Evolutionary conservation across 1,140 invertebrate genomes (phyloP).

Genomic region (Atopsyche davidsoni): DNA sequence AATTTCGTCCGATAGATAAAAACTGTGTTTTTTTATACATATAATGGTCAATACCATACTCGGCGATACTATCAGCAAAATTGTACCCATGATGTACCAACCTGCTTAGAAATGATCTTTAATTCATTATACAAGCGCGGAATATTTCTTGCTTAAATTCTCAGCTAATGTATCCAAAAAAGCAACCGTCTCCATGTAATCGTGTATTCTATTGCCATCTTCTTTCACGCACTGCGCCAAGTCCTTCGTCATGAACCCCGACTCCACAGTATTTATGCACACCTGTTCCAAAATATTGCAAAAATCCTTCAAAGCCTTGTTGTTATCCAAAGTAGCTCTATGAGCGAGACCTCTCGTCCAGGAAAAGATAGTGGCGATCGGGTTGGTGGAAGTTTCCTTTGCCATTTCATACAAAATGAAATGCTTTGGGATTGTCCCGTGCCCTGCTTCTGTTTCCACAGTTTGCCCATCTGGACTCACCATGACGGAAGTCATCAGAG

Average conservation of each 20-base stretch:
- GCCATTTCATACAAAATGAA: slow-evolving; percentile 91
- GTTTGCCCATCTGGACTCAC: slow-evolving; percentile 95
- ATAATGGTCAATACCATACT: too few relatives aligned
- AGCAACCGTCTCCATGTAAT: slow-evolving; percentile 97
- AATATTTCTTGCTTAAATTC: slow-evolving; percentile 73
- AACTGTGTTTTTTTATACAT: too few relatives aligned
- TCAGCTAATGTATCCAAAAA: slow-evolving; percentile 95
- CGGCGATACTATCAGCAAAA: too few relatives aligned
- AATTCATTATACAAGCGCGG: slow-evolving; percentile 32
- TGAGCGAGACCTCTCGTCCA: slow-evolving; percentile 92
- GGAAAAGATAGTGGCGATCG: slow-evolving; percentile 98
- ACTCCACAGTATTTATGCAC: slow-evolving; percentile 91
- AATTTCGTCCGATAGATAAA: too few relatives aligned
- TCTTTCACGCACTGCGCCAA: slow-evolving; percentile 97
- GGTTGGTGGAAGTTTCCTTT: slow-evolving; percentile 97
- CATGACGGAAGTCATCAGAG: slow-evolving; percentile 93
- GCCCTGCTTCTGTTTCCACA: slow-evolving; percentile 95
- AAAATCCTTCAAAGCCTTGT: slow-evolving; percentile 69
- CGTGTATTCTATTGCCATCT: slow-evolving; percentile 69
- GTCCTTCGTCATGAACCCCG: slow-evolving; percentile 97
- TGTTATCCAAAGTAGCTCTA: slow-evolving; percentile 88
- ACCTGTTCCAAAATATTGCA: slow-evolving; percentile 80
- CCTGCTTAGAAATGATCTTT: slow-evolving; percentile 26
- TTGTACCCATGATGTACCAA: too few relatives aligned
- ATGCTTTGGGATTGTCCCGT: slow-evolving; percentile 95